Base-by-base conservation (phyloP, 2,797 vertebrate genomes). In the Cephalopachus bancanus region DNA sequence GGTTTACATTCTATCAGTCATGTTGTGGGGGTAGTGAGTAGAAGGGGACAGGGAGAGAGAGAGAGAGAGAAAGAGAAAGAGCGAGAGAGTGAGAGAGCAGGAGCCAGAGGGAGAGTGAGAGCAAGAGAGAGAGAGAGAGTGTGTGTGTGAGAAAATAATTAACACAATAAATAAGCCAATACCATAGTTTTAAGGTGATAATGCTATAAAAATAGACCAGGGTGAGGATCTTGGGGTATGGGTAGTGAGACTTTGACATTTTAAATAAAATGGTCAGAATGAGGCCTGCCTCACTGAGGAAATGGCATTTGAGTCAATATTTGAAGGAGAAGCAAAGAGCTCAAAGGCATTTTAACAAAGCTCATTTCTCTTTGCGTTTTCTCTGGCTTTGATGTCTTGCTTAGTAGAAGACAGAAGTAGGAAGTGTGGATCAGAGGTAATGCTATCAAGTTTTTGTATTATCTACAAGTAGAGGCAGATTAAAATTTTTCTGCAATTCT, bases 361-460 rank as follows among this genome's bases (percentile, higher is more conserved):
- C 59, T 75, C 28, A 49, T 91, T 97, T 92, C 51, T 86, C n/a
- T 81, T 72, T 83, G 78, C 33, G 89, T 93, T 83, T 94, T 93
- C 76, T 96, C 49, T 84, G 26, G 37, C 80, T 91, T 90, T 89
- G 83, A 92, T 93, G 88, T 93, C n/a, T 17, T 85, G 17, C 22
- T 96, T 90, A 65, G 76, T 30, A 74, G 44, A 95, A 16, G 60
- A 76, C 26, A 20, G 8, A 84, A 51, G 19, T 55, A 51, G 72
- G 17, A 85, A 92, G 57, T 33, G 1, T 65, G 75, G 85, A 49
- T 93, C 59, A 94, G 71, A 93, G 67, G 12, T 80, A 67, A 49
- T 76, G 49, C 17, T 67, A 72, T 88, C 60, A 83, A 59, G 26
- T 15, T 95, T 44, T 96, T 96, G 81, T 72, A 74, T 95, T 91